Percentiles rank a stretch among this genome's conserved stretches.
These are phyloP conservation scores for Psephotus haematonotus DNA, from an alignment of 2,113 vertebrate species.

Conservation along the genomic window DNA sequence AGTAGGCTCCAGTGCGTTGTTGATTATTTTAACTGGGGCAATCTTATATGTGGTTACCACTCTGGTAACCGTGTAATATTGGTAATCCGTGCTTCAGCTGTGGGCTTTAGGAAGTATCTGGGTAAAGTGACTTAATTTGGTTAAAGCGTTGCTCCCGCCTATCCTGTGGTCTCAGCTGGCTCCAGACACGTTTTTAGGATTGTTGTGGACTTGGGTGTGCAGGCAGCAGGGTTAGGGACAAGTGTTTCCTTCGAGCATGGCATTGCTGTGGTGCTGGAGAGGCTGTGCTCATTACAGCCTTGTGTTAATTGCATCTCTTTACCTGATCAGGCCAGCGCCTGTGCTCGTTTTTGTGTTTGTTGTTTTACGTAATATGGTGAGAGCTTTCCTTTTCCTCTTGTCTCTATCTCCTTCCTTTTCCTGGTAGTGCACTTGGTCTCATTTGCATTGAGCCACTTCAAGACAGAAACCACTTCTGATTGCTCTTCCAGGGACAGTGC, in stretches of 20 bases:
- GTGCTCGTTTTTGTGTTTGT: neutral
- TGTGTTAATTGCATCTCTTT: neutral
- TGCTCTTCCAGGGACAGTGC: neutral
- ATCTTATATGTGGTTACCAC: accelerated
- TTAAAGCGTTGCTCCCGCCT: accelerated
- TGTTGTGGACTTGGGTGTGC: neutral
- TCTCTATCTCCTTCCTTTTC: neutral
- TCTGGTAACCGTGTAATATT: neutral
- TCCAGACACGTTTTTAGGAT: accelerated
- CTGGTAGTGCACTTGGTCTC: too few species aligned
- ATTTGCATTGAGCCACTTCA: neutral
- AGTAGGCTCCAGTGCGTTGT: neutral
- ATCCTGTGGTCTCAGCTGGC: neutral
- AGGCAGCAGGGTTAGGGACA: accelerated
- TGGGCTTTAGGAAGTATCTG: neutral
- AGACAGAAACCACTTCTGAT: neutral
- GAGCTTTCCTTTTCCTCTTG: neutral
- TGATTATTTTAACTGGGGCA: neutral
- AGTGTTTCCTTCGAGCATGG: accelerated
- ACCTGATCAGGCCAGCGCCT: too few species aligned
- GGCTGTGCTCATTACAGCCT: neutral
- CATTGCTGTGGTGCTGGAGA: neutral
- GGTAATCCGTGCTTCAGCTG: neutral
- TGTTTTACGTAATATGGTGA: neutral
- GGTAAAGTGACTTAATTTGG: neutral